Evolutionary conservation across 2,888 invertebrate genomes (phyloP).

Genomic region (Amblyjoppa fuscipennis): DNA sequence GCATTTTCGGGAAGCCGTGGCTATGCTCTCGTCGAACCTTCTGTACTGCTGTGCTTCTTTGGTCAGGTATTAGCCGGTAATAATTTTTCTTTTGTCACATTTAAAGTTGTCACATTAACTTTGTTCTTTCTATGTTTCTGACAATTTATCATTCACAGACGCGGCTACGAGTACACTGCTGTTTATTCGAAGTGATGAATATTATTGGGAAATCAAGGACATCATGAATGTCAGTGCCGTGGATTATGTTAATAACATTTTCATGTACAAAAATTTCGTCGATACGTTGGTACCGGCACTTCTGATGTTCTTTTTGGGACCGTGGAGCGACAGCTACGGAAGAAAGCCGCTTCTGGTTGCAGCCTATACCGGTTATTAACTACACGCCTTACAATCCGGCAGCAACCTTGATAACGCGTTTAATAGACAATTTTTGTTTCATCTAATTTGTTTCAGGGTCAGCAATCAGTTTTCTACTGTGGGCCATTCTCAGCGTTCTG

Average conservation of each 20-base stretch:
- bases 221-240: too few relatives aligned
- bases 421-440: neutral
- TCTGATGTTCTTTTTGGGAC: slow-evolving; percentile 90
- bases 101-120: too few relatives aligned
- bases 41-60: slow-evolving; percentile 73
- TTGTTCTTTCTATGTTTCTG: too few relatives aligned
- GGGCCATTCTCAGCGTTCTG: slow-evolving; percentile 71
- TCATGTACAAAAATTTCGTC: slow-evolving; percentile 88
- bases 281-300: slow-evolving; percentile 90
- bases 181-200: too few relatives aligned
- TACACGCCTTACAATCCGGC: neutral
- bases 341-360: slow-evolving; percentile 90
- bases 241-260: slow-evolving; percentile 85
- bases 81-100: neutral
- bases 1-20: slow-evolving; percentile 71
- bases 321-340: slow-evolving; percentile 93
- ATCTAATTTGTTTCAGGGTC: slow-evolving; percentile 68
- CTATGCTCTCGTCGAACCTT: slow-evolving; percentile 75
- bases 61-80: slow-evolving; percentile 76
- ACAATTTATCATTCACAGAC: too few relatives aligned
- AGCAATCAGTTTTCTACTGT: slow-evolving; percentile 68
- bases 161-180: too few relatives aligned
- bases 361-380: slow-evolving; percentile 87
- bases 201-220: too few relatives aligned
- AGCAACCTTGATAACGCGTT: neutral